These are phyloP conservation scores for Caenorhabditis japonica DNA, from an alignment of 2,888 invertebrate genomes.

Conservation along the genomic window DNA sequence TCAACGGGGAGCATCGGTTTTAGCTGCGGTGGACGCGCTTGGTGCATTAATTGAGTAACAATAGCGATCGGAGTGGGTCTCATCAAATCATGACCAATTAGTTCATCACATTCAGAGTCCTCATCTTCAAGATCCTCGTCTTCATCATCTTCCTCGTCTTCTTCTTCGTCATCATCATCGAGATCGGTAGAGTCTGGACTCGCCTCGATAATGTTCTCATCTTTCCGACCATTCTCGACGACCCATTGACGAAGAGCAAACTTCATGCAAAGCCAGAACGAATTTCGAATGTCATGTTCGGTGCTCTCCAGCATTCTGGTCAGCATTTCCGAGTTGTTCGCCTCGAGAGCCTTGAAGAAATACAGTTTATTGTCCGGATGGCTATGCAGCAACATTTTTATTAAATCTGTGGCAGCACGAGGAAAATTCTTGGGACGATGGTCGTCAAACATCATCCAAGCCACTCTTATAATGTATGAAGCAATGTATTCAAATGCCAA, in stretches of 20 bases:
- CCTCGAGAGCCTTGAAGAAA: constrained; percentile 26
- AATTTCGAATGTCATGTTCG: constrained; percentile 38
- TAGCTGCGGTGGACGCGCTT: constrained; percentile 14
- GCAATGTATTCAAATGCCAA: constrained; percentile 15
- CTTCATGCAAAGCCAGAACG: constrained; percentile 44
- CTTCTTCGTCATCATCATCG: constrained; percentile 42
- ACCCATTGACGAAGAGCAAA: constrained; percentile 42
- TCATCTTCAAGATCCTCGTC: constrained; percentile 43
- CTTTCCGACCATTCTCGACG: constrained; percentile 20
- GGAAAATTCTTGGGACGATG: constrained; percentile 41
- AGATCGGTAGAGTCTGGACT: constrained; percentile 40
- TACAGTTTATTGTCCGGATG: constrained; percentile 28
- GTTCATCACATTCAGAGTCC: constrained; percentile 42
- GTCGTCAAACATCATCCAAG: constrained; percentile 49
- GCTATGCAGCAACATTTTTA: constrained; percentile 17
- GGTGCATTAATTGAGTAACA: constrained; percentile 18
- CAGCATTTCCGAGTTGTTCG: constrained; percentile 35
- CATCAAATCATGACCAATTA: constrained; percentile 27
- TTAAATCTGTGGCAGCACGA: constrained; percentile 27
- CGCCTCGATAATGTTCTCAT: constrained; percentile 30
- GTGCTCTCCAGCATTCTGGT: constrained; percentile 31
- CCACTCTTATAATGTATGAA: constrained; percentile 32
- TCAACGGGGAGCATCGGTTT: constrained; percentile 24
- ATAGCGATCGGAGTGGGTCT: constrained; percentile 16
- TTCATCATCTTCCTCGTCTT: constrained; percentile 37